Base-by-base conservation (phyloP, 1,140 invertebrate species). In the Pogonus chalceus region DNA sequence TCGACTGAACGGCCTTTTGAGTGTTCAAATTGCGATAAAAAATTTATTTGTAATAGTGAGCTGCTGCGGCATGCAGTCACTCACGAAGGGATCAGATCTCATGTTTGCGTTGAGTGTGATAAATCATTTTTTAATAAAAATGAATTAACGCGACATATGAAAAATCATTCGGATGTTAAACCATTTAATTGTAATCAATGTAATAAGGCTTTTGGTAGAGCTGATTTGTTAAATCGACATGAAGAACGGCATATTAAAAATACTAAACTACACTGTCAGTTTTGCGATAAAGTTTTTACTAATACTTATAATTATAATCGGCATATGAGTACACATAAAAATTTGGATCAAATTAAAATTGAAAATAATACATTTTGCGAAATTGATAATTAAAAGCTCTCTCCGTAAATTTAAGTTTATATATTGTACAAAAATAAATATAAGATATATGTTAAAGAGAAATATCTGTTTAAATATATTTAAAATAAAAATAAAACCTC, bases 61-160 rank as follows among this genome's bases (percentile, higher is more conserved):
- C 18, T 43, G 4, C 3, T 12, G 7, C 37, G 18, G 7, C 37
- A 43, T 43, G 18, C 9, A 12, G 18, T 43, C 18, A 18, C 18
- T 9, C 37, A 43, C 18, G 18, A 4, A 4, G 37, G 37, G 4
- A 18, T 43, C 18, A 9, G 37, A 9, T 3, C 9, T 12, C 18
- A 59, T 46, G 63, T 61, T 12, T 65, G 63, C 53, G 62, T 56
- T 21, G 62, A 60, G 46, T 65, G 63, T 49, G 57, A 62, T 50
- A 54, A 56, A 43, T 56, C 60, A 0, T 65, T 65, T 55, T 47
- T 55, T 2, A 50, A 58, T 51, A 63, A 58, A 9, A 50, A 52
- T 26, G 61, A 65, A 35, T 49, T 65, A 2, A 58, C 56, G 4
- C 35, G 24, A 20, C 63, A 65, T 56, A 50, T 63, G 35, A 54